Base-by-base conservation (phyloP, 2,888 invertebrate species). In the Trachelus stipa region DNA sequence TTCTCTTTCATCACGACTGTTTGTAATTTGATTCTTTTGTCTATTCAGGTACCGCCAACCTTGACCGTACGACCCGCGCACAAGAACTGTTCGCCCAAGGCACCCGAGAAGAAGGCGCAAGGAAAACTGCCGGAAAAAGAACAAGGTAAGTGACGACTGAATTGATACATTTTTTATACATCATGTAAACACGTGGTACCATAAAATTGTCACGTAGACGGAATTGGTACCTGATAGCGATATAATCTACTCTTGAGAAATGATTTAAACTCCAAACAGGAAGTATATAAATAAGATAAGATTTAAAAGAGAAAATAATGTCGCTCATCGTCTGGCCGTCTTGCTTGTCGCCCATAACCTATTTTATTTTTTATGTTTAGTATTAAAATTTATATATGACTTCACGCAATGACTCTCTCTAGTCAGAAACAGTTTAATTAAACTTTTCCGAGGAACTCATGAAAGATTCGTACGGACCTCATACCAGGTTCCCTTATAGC, bases 51-150 rank as follows among this genome's bases (percentile, higher is more conserved):
- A 73, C 93, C 93, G 73, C 92, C 93, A 77, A 92, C 93, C 37
- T 91, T 93, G 82, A 91, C 93, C 86, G 93, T 93, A 81, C 92
- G 94, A 89, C 93, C 94, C 80, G 92, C 92, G 80, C 92, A 94
- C 85, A 95, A 94, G 90, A 95, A 94, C 87, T 93, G 93, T 89
- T 95, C 95, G 83, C 94, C 95, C 76, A 95, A 95, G 92, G 93
- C 93, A 76, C 88, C 91, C 33, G 93, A 93, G 30, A 92, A 92
- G 83, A 93, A 91, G 79, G 83, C 86, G 75, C 83, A 88, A 23
- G 56, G 81, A 11, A 90, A 90, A 83, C 80, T 86, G 81, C 85
- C 88, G 75, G 90, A 90, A 77, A 90, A 91, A 84, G 90, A 90
- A 80, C 90, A 91, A 89, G 91, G 91, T 90, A 85, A 86, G 89